Conservation (phyloP, 2,888 invertebrate species). For the Altica lythri region DNA sequence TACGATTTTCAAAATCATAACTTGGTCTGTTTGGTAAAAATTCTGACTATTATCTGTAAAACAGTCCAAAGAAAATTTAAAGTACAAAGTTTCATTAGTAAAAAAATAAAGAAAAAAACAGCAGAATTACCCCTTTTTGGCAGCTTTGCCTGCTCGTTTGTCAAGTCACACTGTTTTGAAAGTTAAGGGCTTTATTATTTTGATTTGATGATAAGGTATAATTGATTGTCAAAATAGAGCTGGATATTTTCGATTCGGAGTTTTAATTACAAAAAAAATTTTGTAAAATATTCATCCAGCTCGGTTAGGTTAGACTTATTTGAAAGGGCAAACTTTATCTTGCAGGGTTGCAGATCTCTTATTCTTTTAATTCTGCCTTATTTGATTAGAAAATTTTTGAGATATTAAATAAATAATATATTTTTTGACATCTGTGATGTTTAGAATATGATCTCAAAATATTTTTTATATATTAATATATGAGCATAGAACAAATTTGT, state of each 20-base stretch:
- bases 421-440: slow-evolving; percentile 69
- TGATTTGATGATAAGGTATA: slow-evolving; percentile 28
- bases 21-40: slow-evolving; percentile 20
- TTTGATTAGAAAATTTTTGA: slow-evolving; percentile 38
- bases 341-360: slow-evolving; percentile 46
- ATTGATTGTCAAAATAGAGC: slow-evolving; percentile 25
- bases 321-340: slow-evolving; percentile 30
- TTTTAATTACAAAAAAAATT: slow-evolving; percentile 1
- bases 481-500: slow-evolving; percentile 25
- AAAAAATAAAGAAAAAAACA: slow-evolving; percentile 16
- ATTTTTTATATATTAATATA: slow-evolving; percentile 45
- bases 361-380: slow-evolving; percentile 46
- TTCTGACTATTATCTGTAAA: slow-evolving; percentile 18
- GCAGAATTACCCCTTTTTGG: slow-evolving; percentile 37
- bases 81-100: slow-evolving; percentile 35
- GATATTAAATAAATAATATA: slow-evolving; percentile 46
- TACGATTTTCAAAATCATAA: slow-evolving; percentile 23
- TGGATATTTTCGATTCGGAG: slow-evolving; percentile 6
- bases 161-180: slow-evolving; percentile 28
- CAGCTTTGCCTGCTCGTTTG: slow-evolving; percentile 37
- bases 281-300: slow-evolving; percentile 12
- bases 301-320: slow-evolving; percentile 23
- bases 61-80: slow-evolving; percentile 37
- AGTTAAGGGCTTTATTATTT: slow-evolving; percentile 28
- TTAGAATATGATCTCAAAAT: slow-evolving; percentile 64